These are phyloP conservation scores for Gobiocypris rarus DNA, from an alignment of 2,113 vertebrate genomes.

Conservation along the genomic window DNA sequence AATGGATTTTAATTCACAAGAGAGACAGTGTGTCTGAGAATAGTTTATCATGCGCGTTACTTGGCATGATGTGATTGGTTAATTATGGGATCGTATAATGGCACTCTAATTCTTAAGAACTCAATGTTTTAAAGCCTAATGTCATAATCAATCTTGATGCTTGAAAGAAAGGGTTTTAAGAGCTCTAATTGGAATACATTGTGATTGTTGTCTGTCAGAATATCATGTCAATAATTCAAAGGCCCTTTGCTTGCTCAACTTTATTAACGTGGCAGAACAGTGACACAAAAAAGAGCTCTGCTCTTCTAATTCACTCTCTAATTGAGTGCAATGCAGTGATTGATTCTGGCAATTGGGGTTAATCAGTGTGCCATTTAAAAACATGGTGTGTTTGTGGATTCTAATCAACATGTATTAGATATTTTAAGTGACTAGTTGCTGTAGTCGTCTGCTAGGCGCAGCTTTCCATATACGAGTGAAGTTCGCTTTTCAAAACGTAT, in stretches of 20 bases:
- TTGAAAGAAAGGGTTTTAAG: conserved; percentile 50
- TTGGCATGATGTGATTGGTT: conserved; percentile 52
- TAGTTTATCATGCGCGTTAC: conserved; percentile 30
- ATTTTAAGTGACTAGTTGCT: conserved; percentile 23
- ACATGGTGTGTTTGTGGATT: conserved; percentile 25
- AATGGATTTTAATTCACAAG: conserved; percentile 15
- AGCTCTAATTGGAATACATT: conserved; percentile 65
- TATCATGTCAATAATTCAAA: conserved; percentile 62
- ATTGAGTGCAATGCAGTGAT: conserved; percentile 44
- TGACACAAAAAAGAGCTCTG: conserved; percentile 56
- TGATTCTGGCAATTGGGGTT: conserved; percentile 47
- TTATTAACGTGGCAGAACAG: conserved; percentile 61
- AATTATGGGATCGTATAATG: conserved; percentile 55
- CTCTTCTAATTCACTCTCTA: conserved; percentile 58
- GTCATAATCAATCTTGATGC: conserved; percentile 63
- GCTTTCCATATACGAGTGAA: not conserved
- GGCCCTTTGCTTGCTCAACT: conserved; percentile 53
- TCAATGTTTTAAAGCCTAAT: conserved; percentile 46
- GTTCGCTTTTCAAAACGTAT: conserved; percentile 18
- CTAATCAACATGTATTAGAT: conserved; percentile 41
- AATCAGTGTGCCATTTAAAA: conserved; percentile 55
- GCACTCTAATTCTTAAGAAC: conserved; percentile 54
- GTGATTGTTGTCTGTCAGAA: conserved; percentile 46
- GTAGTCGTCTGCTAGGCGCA: not conserved
- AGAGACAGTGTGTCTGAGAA: conserved; percentile 27